phyloP scores from a whole-genome alignment of 53 echinoderm and acorn worm genomes.

The Antedon mediterranea region DNA sequence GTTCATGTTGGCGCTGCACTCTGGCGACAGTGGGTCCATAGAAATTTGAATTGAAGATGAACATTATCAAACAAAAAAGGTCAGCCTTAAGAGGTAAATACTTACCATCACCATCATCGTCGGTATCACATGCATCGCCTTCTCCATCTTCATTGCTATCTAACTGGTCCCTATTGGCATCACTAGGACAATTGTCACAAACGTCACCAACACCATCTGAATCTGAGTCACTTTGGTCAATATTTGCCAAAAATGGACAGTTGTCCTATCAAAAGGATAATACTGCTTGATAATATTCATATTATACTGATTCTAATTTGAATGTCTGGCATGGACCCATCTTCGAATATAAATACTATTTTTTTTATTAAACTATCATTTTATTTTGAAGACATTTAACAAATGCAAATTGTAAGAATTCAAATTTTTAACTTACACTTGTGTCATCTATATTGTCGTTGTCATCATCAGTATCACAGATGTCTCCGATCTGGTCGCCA shows the following conservation, averaged over 20 bases:
- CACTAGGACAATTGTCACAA: slow-evolving; percentile 53
- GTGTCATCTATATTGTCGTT: slow-evolving; percentile 28
- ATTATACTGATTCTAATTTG: no score
- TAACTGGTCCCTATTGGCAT: slow-evolving; percentile 24
- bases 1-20: no score
- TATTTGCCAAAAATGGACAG: slow-evolving; percentile 45
- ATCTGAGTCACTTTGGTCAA: slow-evolving; percentile 41
- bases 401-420: no score
- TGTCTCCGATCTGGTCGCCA: slow-evolving; percentile 14
- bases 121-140: slow-evolving; percentile 54
- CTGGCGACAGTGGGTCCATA: no score
- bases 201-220: slow-evolving; percentile 39
- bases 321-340: no score
- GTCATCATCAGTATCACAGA: slow-evolving; percentile 37
- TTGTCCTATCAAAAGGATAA: slow-evolving; percentile 34
- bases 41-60: no score
- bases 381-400: no score
- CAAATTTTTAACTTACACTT: slow-evolving; percentile 5
- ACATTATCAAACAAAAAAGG: no score
- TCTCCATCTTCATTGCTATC: slow-evolving; percentile 61
- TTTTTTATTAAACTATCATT: no score
- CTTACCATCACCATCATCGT: slow-evolving; percentile 80
- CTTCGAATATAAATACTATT: no score
- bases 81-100: no score
- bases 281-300: no score